Evolutionary conservation across 2,797 vertebrate genomes (phyloP), one percentile per base, ranked within the genome.

Genomic region (Tiaroga cobitis): DNA sequence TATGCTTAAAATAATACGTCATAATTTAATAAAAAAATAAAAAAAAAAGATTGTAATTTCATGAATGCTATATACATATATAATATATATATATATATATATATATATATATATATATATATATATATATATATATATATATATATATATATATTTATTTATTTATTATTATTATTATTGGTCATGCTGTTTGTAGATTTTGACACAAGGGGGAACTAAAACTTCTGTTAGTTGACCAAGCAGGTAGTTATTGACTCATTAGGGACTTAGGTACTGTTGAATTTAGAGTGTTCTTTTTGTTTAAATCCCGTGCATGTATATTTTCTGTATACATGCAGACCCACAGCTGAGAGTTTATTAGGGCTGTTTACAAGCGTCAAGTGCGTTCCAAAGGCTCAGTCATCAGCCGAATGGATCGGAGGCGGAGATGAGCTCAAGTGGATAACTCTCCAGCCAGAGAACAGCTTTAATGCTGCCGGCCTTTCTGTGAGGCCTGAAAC

Each of bases 401-500:
- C 87, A 78, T 86, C 81, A 82, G 86, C 56, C 72, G 81, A 69
- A 67, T 73, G 65, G 37, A 85, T 54, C 65, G 56, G 56, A 86
- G 83, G 87, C 83, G 86, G 90, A 90, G 89, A 82, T 78, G 79
- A 84, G 81, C 67, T 88, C 70, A 72, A 87, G 78, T 88, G 83
- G 75, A 85, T 83, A 77, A 79, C 68, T 90, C 85, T 90, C 49
- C 75, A 82, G 63, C 83, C 83, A 93, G 90, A 89, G 89, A 91
- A 91, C 91, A 90, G 73, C 82, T 89, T 90, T 90, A 87, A 85
- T 75, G 90, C 89, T 89, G 69, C 80, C 85, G 85, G 90, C 87
- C 41, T 74, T 86, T 81, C 72, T 77, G 85, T 51, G 39, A 78
- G 56, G 82, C 73, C 86, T 82, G 78, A 86, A 91, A 85, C 85